Evolutionary conservation across 2,113 vertebrate species (phyloP), one percentile per base, ranked within the genome.

Genomic region (Nesospiza acunhae): DNA sequence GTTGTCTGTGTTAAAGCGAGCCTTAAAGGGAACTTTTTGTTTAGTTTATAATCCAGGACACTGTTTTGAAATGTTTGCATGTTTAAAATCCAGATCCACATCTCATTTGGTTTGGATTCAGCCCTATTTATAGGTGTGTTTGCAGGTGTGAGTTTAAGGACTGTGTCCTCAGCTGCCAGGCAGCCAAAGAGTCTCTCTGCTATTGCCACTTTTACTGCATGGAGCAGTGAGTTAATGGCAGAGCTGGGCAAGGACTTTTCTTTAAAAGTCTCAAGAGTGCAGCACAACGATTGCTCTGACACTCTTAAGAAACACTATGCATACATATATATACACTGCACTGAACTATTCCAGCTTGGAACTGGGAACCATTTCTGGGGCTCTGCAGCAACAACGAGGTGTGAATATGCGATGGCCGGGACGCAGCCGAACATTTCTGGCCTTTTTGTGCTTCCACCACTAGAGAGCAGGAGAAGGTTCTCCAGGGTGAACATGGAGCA

Each of bases 401-500:
- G 4, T 37, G 5, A 33, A 33, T 15, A 23, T 23, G 39, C 8
- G 72, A 1, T 55, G 62, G 31, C 53, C 14, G 6, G 46, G 44
- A 63, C 10, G 10, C 39, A 79, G 22, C 52, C 60, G 53, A 56
- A 46, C 10, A 5, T 6, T 59, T 85, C 27, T 10, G 46, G 67
- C 58, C 59, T 90, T 88, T 93, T 63, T 90, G 50, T 72, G 35
- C n/a, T 74, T 89, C 56, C 59, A 21, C 95, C 93, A 56, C 93
- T 93, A 93, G 88, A 84, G 90, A 95, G 95, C 94, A 96, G 90
- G 63, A 96, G 90, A 84, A 96, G 26, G 91, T 42, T 88, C 82
- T 90, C 37, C 77, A 47, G 62, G 58, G 55, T 58, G 63, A 63
- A 44, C 6, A 50, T 7, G 53, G 69, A 69, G 35, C 42, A 39